A percentile compares a stretch with the other conserved stretches of the same genome.
Conservation (phyloP, 2,888 invertebrate species). For the Microctonus hyperodae region DNA sequence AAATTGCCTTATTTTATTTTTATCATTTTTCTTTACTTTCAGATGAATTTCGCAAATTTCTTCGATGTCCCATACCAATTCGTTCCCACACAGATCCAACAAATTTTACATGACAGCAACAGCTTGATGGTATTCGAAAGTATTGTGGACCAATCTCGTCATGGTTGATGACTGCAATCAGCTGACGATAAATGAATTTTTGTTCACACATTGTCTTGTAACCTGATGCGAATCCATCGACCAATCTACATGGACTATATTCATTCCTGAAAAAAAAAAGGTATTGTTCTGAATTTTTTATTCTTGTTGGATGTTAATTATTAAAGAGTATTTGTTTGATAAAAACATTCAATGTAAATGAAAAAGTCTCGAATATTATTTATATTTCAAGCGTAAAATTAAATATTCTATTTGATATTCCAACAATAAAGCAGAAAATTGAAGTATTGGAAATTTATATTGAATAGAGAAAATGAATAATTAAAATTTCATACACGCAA, state of each 20-base stretch:
- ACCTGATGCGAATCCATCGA: slow-evolving; percentile 58
- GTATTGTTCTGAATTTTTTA: slow-evolving; percentile 1
- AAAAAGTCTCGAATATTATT: too few relatives aligned
- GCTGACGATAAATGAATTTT: slow-evolving; percentile 67
- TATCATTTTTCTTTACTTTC: too few relatives aligned
- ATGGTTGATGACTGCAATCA: slow-evolving; percentile 65
- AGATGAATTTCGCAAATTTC: background rate
- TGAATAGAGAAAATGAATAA: too few relatives aligned
- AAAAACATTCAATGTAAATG: too few relatives aligned
- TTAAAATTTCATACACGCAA: too few relatives aligned
- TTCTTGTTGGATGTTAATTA: too few relatives aligned
- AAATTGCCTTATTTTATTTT: background rate
- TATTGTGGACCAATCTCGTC: slow-evolving; percentile 64
- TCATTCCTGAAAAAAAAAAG: slow-evolving; percentile 46
- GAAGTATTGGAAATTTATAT: too few relatives aligned
- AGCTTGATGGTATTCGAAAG: slow-evolving; percentile 77
- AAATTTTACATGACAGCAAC: slow-evolving; percentile 69
- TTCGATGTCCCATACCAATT: slow-evolving; percentile 33
- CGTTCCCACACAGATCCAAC: slow-evolving; percentile 41
- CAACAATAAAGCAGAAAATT: too few relatives aligned
- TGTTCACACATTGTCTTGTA: slow-evolving; percentile 67
- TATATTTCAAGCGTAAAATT: too few relatives aligned
- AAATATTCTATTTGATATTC: too few relatives aligned
- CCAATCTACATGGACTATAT: slow-evolving; percentile 56
- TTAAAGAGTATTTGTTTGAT: too few relatives aligned